Conservation (phyloP, 2,797 vertebrate genomes). For the Coilia nasus region DNA sequence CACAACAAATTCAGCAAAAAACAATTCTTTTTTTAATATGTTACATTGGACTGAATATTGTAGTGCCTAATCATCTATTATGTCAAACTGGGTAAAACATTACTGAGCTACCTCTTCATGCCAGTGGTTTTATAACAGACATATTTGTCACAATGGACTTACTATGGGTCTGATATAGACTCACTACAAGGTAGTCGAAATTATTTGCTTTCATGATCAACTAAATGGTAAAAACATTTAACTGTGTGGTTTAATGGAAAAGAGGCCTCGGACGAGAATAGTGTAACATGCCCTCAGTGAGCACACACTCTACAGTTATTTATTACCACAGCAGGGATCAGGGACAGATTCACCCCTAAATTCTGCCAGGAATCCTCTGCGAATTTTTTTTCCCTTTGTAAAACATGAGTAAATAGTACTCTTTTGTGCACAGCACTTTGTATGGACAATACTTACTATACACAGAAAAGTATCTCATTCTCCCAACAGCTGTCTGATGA, state of each 20-base stretch:
- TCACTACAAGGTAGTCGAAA: not conserved
- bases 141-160: not conserved
- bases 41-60: not conserved
- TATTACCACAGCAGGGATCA: not conserved
- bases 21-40: not conserved
- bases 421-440: too few relatives aligned
- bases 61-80: not conserved
- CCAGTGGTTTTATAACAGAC: not conserved
- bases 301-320: not conserved
- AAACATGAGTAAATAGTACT: too few relatives aligned
- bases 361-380: not conserved
- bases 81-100: not conserved
- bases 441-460: not conserved
- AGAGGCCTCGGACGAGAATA: not conserved
- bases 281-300: not conserved
- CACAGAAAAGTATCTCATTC: not conserved
- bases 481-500: not conserved
- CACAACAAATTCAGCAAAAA: not conserved
- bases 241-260: not conserved
- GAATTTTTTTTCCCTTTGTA: too few relatives aligned
- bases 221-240: not conserved
- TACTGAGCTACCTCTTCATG: not conserved
- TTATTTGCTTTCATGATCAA: not conserved
- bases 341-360: not conserved
- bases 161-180: not conserved